phyloP scores from a whole-genome alignment of 2,113 vertebrate genomes.

The Epinephelus cyanopodus region DNA sequence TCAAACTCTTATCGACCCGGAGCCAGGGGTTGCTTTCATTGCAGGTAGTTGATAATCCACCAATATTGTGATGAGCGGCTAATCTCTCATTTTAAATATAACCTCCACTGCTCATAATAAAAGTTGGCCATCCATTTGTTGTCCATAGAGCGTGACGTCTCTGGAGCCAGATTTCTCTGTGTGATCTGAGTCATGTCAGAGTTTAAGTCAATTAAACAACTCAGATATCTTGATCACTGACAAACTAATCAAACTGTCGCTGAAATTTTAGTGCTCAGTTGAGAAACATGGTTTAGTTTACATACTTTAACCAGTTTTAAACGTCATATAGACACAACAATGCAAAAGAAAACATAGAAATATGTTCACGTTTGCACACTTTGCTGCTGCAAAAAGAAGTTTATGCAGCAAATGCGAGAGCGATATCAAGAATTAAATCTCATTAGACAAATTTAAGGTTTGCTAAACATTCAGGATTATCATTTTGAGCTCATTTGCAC shows the following conservation, averaged over 20 bases:
- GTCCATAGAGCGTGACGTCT: conserved; percentile 26
- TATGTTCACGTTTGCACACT: background rate
- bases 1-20: conserved; percentile 97
- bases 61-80: conserved; percentile 97
- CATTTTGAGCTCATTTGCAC: background rate
- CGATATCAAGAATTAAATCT: background rate
- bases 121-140: conserved; percentile 70
- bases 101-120: conserved; percentile 80
- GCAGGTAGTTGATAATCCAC: conserved; percentile 95
- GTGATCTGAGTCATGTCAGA: conserved; percentile 44
- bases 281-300: background rate
- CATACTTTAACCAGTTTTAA: background rate
- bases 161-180: conserved; percentile 13
- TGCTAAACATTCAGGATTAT: background rate
- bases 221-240: conserved; percentile 42
- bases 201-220: conserved; percentile 51
- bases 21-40: conserved; percentile 94
- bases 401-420: background rate
- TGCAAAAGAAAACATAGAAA: background rate
- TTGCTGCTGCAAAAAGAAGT: background rate
- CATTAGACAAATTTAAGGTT: conserved; percentile 1
- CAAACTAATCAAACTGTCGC: background rate
- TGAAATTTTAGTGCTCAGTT: conserved; percentile 10
- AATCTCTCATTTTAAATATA: conserved; percentile 96
- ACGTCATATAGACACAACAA: background rate